These are phyloP conservation scores for Paramuricea clavata DNA, from an alignment of 92 coral and sea anemone species.

Conservation along the genomic window DNA sequence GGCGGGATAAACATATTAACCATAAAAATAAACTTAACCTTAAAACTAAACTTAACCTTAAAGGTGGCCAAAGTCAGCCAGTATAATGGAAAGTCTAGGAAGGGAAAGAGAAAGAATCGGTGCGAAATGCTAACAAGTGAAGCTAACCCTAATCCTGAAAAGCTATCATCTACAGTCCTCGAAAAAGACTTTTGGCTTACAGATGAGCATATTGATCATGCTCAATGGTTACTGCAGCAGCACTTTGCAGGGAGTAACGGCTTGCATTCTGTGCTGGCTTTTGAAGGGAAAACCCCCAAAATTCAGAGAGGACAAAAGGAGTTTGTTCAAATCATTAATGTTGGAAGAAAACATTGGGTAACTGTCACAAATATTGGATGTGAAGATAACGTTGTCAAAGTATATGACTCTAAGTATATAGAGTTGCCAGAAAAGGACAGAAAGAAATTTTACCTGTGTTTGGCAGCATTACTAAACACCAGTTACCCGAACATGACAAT, in stretches of 20 bases:
- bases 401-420: neutral
- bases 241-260: neutral
- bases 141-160: neutral
- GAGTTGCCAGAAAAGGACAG: neutral
- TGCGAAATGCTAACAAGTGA: neutral
- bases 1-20: no score
- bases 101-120: neutral
- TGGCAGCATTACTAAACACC: slow-evolving; percentile 18
- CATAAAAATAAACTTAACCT: no score
- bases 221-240: slow-evolving; percentile 1
- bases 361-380: slow-evolving; percentile 20
- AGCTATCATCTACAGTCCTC: neutral
- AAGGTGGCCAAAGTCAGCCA: no score
- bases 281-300: neutral
- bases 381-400: neutral
- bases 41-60: no score
- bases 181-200: neutral
- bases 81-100: no score
- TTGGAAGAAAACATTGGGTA: slow-evolving; percentile 15
- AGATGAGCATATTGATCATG: slow-evolving; percentile 20
- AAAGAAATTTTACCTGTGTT: neutral
- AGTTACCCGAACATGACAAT: neutral
- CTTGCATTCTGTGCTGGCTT: slow-evolving; percentile 9
- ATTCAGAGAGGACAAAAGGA: slow-evolving; percentile 2
- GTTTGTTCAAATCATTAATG: slow-evolving; percentile 2